Percentiles rank a stretch among this genome's conserved stretches.
Conservation (phyloP, 2,113 vertebrate genomes). For the Alethe diademata region DNA sequence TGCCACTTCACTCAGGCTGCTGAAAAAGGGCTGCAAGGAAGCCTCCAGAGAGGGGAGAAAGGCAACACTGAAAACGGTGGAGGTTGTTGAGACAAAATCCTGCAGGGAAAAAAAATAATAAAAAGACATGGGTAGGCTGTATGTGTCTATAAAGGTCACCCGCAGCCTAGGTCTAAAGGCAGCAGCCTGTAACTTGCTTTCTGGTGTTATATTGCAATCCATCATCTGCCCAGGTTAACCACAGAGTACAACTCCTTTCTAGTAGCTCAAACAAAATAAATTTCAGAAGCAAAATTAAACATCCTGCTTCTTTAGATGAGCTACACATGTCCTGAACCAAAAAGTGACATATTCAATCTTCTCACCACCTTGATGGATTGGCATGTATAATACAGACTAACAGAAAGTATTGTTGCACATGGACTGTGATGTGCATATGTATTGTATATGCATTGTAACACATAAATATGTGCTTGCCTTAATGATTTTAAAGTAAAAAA, state of each 20-base stretch:
- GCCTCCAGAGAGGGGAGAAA: background rate
- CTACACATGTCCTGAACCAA: background rate
- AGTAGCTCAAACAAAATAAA: background rate
- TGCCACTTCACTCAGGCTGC: background rate
- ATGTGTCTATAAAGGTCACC: background rate
- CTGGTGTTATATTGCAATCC: background rate
- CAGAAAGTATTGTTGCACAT: background rate
- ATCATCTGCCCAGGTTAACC: background rate
- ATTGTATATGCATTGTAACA: background rate
- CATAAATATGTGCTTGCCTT: background rate
- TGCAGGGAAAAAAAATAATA: background rate
- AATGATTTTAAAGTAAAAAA: conserved; percentile 22
- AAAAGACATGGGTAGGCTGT: background rate
- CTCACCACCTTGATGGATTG: background rate
- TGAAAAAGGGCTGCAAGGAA: background rate
- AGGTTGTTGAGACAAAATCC: background rate
- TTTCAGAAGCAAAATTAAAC: background rate
- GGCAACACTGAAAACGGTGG: background rate
- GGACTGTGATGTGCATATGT: background rate
- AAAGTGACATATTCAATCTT: conserved; percentile 16
- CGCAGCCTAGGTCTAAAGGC: background rate
- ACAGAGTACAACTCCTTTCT: background rate
- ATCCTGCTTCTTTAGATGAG: background rate
- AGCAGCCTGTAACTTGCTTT: background rate
- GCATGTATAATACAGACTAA: background rate